Base-by-base conservation (phyloP, 2,888 invertebrate species). In the Chrysina gloriosa region DNA sequence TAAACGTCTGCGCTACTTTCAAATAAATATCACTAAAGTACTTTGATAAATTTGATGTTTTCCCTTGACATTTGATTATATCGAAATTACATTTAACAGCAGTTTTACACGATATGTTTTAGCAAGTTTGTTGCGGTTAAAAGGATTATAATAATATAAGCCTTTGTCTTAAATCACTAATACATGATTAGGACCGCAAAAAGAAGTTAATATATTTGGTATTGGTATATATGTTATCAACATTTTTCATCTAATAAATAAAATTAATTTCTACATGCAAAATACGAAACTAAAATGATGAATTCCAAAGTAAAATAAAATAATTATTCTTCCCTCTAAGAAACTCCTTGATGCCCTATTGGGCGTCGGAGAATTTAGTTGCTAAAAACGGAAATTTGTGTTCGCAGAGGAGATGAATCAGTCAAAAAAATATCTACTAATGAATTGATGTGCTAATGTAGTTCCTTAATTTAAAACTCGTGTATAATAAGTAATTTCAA, bases 21-120 rank as follows among this genome's bases (percentile, higher is more conserved):
- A 63, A 63, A 34, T 48, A 48, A 50, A 36, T 64, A 64, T 64
- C 50, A 64, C 64, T 64, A 64, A 47, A 7, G 27, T 61, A 61
- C 16, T 16, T 39, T 27, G 39, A 27, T 31, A n/a, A 21, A 54
- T 19, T 27, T 61, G 58, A 42, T 42, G 31, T 36, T 36, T 61
- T 42, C 19, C 7, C 16, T 25, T 1, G 42, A 61, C 42, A 61
- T 42, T 42, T 61, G 16, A 16, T 42, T 27, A 61, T 29, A 61
- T 42, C 45, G 58, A 61, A 61, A 61, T 42, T 61, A 61, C 3
- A 50, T 50, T 48, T 19, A 47, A 1, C 6, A 21, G n/a, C n/a
- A n/a, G n/a, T n/a, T 36, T 2, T n/a, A 14, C 9, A 2, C 11
- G 14, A 16, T 19, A 2, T 6, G 5, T 21, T 19, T 45, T 9